Evolutionary conservation across 2,113 vertebrate species (phyloP), one percentile per base, ranked within the genome.

Genomic region (Abramis brama): DNA sequence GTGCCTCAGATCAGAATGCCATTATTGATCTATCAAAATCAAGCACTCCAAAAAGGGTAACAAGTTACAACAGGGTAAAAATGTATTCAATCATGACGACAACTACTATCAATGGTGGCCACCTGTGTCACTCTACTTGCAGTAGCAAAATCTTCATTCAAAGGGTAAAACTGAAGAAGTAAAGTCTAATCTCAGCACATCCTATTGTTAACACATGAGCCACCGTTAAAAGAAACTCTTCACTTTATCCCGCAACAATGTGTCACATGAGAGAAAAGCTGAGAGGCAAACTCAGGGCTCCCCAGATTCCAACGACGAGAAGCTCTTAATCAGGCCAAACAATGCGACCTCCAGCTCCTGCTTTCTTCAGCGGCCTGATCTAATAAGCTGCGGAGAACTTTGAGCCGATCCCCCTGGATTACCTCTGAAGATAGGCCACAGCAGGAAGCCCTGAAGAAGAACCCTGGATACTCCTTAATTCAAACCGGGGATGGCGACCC

Each of bases 251-350:
- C n/a, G 89, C 91, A 92, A 94, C 89, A 90, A 86, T 87, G 84
- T 86, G 89, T 89, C 89, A 90, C 78, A 74, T 91, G 87, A 92
- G 86, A 52, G 50, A 79, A 80, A 66, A 74, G 85, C 80, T 55
- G 74, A 83, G 83, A 83, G 47, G 79, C 39, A 79, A 57, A 59
- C 87, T 89, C 70, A 79, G 60, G 57, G 30, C 70, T 85, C 21
- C 68, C 36, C 75, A 86, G 87, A 91, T 88, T 86, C 88, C 89
- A 92, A 92, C 85, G 86, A 91, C 91, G 89, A 94, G 93, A 92
- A 93, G 92, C 94, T 94, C 94, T 95, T 95, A 95, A 95, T 94
- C 93, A 93, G 90, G 86, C 89, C 94, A 93, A 93, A 95, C 94
- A 95, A 95, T 93, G 92, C 86, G 87, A 89, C 88, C 93, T 91